Percentiles rank a stretch among this genome's conserved stretches.
These are phyloP conservation scores for Lepidotrigona ventralis DNA, from an alignment of 1,140 invertebrate species.

Conservation along the genomic window DNA sequence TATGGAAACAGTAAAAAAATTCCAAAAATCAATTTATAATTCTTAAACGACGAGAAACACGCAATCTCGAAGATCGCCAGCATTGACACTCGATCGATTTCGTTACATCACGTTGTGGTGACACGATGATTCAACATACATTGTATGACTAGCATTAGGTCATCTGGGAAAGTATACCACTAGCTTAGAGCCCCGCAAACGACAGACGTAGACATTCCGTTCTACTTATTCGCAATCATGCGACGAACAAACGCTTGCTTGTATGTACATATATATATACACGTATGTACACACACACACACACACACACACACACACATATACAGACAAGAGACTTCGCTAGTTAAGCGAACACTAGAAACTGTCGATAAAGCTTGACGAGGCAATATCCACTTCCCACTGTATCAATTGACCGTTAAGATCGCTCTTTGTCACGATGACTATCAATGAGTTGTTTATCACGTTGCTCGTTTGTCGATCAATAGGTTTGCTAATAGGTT, in stretches of 20 bases:
- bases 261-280: too few relatives aligned
- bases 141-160: slow-evolving; percentile 8
- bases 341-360: slow-evolving; percentile 18
- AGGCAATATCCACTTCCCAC: background rate
- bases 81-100: background rate
- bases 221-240: slow-evolving; percentile 20
- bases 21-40: background rate
- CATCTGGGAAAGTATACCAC: slow-evolving; percentile 37
- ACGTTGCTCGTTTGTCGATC: slow-evolving; percentile 1
- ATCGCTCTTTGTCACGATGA: background rate
- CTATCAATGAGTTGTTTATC: slow-evolving; percentile 4
- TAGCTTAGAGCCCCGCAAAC: background rate
- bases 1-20: too few relatives aligned
- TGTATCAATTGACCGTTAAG: background rate
- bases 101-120: background rate
- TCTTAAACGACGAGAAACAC: background rate
- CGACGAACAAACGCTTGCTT: background rate
- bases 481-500: background rate
- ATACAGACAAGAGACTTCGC: background rate
- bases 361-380: slow-evolving; percentile 14
- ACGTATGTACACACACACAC: too few relatives aligned
- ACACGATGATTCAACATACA: background rate
- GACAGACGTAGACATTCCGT: slow-evolving; percentile 38
- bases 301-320: background rate
- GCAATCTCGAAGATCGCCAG: background rate